A percentile compares a stretch with the other conserved stretches of the same genome.
phyloP scores from a whole-genome alignment of 2,797 vertebrate species.

The Prionace glauca region DNA sequence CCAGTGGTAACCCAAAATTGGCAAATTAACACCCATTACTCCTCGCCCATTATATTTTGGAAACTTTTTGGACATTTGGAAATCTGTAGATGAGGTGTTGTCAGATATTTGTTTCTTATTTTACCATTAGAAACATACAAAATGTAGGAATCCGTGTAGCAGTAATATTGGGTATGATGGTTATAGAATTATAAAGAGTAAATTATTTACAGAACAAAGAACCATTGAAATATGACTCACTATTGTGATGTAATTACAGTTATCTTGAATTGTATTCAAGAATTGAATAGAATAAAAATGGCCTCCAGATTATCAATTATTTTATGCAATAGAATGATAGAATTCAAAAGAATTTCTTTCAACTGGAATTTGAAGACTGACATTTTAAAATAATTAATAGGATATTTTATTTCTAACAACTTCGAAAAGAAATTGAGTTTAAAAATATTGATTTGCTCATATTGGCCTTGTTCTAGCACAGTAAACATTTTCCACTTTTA shows the following conservation, averaged over 20 bases:
- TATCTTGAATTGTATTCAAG: background rate
- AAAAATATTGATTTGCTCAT: background rate
- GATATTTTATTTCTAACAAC: background rate
- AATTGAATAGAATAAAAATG: background rate
- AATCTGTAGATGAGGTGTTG: background rate
- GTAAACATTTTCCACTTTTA: background rate
- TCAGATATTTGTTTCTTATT: background rate
- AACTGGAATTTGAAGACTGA: background rate
- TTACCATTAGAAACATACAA: background rate
- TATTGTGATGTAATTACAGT: background rate
- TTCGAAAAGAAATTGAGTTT: background rate
- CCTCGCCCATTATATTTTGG: background rate
- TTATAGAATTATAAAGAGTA: background rate
- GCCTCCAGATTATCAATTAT: background rate
- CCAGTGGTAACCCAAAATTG: background rate
- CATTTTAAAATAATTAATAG: background rate
- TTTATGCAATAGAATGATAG: background rate
- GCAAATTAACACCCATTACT: background rate
- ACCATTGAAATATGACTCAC: background rate
- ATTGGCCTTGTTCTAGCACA: background rate
- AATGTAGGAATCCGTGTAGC: too few species aligned
- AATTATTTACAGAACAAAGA: background rate
- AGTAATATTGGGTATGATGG: background rate
- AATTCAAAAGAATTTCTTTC: constrained; percentile 2
- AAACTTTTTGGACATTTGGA: background rate